Base-by-base conservation (phyloP, 1,140 invertebrate genomes). In the Zophobas atratus region DNA sequence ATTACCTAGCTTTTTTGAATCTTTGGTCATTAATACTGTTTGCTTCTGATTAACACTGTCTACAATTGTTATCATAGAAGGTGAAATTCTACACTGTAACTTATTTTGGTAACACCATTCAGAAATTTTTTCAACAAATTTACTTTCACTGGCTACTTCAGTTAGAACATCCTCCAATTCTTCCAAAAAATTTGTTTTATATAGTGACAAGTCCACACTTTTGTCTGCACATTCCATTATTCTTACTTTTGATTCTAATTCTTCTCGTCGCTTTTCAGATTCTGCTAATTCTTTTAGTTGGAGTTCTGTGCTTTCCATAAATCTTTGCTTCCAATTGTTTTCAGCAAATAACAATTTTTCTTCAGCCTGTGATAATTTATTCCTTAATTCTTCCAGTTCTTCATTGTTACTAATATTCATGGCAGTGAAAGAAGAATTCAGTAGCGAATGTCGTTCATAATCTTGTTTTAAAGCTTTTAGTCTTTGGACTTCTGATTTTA, bases 401-500 rank as follows among this genome's bases (percentile, higher is more conserved):
- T 80, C 78, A 2, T 85, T 84, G 0, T 85, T 85, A 1, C 84
- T 87, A 32, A 76, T 41, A 33, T 77, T 83, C 80, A 86, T 35
- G 77, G 85, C 55, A 67, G 84, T 80, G 79, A 84, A 34, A 84
- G 78, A 82, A 84, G 80, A 77, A 77, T 84, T 56, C 0, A 60
- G 41, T 6, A 60, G 36, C 76, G 86, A 80, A 81, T 89, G 88
- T 53, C 85, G 87, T 83, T 90, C 89, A 78, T 90, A 91, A 36
- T 90, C 89, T 63, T 91, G 88, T 1, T 87, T 87, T 32, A 91
- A 81, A 8, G 89, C 88, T 70, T 89, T 88, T 1, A 95, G 85
- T 48, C 90, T 87, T 75, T 92, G 89, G 38, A 95, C 92, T 88
- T 96, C 94, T 4, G 90, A 89, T 81, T 90, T 88, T 48, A 93